Evolutionary conservation across 2,888 invertebrate genomes (phyloP), one percentile per base, ranked within the genome.

Genomic region (Scaptodrosophila latifasciaeformis): DNA sequence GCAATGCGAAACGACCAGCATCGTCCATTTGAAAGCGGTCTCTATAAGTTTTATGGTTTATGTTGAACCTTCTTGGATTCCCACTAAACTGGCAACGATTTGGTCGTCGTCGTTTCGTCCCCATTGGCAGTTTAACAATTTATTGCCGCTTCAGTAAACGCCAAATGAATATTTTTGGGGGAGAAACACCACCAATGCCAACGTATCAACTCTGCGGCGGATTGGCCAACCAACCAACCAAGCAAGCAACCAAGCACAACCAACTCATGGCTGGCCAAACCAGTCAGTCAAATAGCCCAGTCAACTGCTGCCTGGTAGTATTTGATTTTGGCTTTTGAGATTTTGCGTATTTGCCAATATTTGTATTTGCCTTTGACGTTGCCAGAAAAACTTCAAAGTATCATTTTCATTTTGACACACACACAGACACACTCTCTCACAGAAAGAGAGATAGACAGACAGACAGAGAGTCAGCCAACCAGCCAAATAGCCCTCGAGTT

Each of bases 151-250:
- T 62, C 77, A 49, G 27, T 55, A 76, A 45, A 72, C 77, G 61
- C 72, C 67, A 79, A 75, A 75, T 72, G 70, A 65, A 71, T 78
- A 78, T 74, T n/a, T n/a, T n/a, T 78, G 76, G 60, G 39, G 4
- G 4, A 24, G 24, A 3, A 3, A 24, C 24, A 3, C 24, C 24
- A 3, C 24, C 3, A 24, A 3, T 7, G 24, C 4, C 24, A 7
- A 7, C 24, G 24, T 24, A 24, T 24, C 3, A 5, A 3, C 24
- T 7, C 4, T 7, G 24, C 4, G 24, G 24, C 7, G 3, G 24
- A 7, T 24, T 24, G 24, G 24, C 24, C 24, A 7, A 24, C 24
- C 7, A 7, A 3, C 24, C 7, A 24, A 24, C 37, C 34, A 34
- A 34, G 34, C n/a, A 34, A 13, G 7, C 13, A 31, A 34, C 34